phyloP scores from a whole-genome alignment of 2,113 vertebrate genomes.

The Coregonus clupeaformis region DNA sequence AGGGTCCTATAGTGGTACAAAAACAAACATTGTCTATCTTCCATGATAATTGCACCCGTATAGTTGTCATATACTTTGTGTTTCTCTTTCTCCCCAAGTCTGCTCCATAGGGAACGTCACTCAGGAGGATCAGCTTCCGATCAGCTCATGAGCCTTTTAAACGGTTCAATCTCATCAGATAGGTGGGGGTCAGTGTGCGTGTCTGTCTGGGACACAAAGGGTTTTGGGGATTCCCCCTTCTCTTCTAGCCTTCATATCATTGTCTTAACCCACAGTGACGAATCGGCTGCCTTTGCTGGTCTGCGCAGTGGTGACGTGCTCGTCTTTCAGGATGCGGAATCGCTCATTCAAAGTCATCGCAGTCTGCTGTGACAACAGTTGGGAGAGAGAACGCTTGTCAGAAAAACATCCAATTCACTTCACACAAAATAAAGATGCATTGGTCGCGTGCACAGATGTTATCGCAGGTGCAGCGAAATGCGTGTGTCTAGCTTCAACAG shows the following conservation, averaged over 20 bases:
- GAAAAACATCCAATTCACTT: too few species aligned
- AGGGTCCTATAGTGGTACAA: background rate
- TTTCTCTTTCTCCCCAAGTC: background rate
- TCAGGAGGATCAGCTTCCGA: slow-evolving; percentile 8
- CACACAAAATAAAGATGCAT: too few species aligned
- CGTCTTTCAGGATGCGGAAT: slow-evolving; percentile 92
- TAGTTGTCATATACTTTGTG: background rate
- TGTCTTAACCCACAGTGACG: slow-evolving; percentile 88
- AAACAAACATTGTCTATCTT: background rate
- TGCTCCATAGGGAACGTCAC: background rate
- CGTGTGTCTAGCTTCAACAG: too few species aligned
- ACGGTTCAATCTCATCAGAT: too few species aligned
- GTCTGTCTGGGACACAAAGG: too few species aligned
- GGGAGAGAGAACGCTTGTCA: background rate
- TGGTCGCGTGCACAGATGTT: too few species aligned
- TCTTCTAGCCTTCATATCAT: background rate
- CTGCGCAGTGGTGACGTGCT: slow-evolving; percentile 73
- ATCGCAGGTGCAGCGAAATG: too few species aligned
- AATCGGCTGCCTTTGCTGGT: slow-evolving; percentile 84
- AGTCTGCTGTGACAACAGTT: slow-evolving; percentile 72
- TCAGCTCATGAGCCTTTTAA: background rate
- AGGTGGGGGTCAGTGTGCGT: too few species aligned
- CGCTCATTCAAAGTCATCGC: slow-evolving; percentile 92
- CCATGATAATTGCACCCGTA: slow-evolving; percentile 5
- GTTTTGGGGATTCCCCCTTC: too few species aligned